Conservation (phyloP, 1,140 invertebrate genomes). For the Cydia splendana region DNA sequence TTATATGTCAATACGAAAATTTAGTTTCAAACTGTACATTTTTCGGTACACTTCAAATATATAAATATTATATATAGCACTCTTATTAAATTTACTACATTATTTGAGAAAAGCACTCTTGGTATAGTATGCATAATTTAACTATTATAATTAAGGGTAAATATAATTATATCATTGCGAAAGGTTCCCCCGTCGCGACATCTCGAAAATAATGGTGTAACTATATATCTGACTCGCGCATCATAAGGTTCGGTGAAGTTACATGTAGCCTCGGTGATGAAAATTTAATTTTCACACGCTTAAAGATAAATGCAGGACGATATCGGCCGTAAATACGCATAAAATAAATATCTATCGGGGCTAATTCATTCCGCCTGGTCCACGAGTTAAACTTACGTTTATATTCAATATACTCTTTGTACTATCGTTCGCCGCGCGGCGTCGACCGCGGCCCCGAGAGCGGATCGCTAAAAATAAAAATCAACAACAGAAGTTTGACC, state of each 20-base stretch:
- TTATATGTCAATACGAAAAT: slow-evolving; percentile 40
- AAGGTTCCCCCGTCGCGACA: neutral
- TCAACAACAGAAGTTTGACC: slow-evolving; percentile 68
- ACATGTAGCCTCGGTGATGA: slow-evolving; percentile 63
- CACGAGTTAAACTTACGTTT: slow-evolving; percentile 68
- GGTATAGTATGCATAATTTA: slow-evolving; percentile 47
- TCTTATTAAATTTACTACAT: slow-evolving; percentile 43
- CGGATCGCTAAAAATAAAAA: slow-evolving; percentile 55
- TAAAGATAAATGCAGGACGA: slow-evolving; percentile 70
- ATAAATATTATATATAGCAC: slow-evolving; percentile 46
- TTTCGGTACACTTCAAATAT: slow-evolving; percentile 45
- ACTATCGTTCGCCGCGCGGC: slow-evolving; percentile 64
- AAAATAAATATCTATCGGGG: slow-evolving; percentile 74
- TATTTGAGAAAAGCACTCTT: slow-evolving; percentile 72
- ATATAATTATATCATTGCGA: neutral
- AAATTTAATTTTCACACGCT: slow-evolving; percentile 67
- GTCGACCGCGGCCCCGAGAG: slow-evolving; percentile 37
- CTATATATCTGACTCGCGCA: slow-evolving; percentile 1
- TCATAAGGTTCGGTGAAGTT: slow-evolving; percentile 12
- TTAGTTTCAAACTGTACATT: slow-evolving; percentile 53
- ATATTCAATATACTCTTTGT: slow-evolving; percentile 73
- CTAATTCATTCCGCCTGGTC: slow-evolving; percentile 69
- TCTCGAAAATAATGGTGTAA: slow-evolving; percentile 1
- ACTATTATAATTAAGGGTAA: slow-evolving; percentile 25
- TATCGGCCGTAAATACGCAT: slow-evolving; percentile 70